phyloP scores from a whole-genome alignment of 2,888 invertebrate genomes.

The Dendrolimus pini region DNA sequence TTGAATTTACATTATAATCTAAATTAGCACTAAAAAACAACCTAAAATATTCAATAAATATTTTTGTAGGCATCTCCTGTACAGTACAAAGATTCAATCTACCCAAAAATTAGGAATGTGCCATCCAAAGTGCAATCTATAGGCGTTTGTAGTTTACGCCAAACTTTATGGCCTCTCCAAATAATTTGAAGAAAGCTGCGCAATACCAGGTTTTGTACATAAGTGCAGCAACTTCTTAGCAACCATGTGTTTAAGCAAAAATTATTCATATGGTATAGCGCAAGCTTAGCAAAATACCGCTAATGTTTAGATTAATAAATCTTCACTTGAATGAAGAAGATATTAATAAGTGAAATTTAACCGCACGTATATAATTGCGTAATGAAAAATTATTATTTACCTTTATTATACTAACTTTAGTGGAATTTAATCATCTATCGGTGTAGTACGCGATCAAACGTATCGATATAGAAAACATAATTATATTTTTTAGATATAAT shows the following conservation, averaged over 20 bases:
- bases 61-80: constrained; percentile 43
- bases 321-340: not conserved
- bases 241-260: no score
- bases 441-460: no score
- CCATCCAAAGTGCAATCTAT: constrained; percentile 20
- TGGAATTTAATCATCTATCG: no score
- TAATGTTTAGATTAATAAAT: constrained; percentile 6
- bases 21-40: constrained; percentile 22
- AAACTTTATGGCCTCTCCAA: no score
- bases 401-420: not conserved
- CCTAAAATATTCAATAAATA: constrained; percentile 52
- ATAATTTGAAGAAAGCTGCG: no score
- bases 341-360: not conserved
- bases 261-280: no score
- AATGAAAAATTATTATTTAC: not conserved
- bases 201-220: no score
- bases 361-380: not conserved
- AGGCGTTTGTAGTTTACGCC: not conserved
- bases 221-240: no score
- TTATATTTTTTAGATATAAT: no score
- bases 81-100: constrained; percentile 23
- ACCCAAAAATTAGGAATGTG: constrained; percentile 39
- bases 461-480: no score
- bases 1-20: constrained; percentile 24
- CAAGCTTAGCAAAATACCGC: constrained; percentile 6